A percentile compares a stretch with the other conserved stretches of the same genome.
phyloP scores from a whole-genome alignment of 1,140 invertebrate genomes.

The Caenorhabditis inopinata region DNA sequence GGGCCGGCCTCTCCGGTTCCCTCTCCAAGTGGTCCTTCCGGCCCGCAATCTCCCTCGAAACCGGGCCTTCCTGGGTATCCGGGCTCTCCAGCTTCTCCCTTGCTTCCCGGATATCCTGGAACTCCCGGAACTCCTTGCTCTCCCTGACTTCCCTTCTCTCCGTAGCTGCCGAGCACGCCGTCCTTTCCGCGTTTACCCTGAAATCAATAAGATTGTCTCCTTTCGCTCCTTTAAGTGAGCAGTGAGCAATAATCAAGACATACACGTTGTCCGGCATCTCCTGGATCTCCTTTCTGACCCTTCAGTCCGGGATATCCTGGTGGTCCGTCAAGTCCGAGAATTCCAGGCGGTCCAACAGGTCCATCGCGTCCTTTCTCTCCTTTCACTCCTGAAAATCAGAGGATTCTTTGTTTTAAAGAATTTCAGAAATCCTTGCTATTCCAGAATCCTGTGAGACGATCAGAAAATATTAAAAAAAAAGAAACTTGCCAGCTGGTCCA shows the following conservation, averaged over 20 bases:
- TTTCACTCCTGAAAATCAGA: conserved; percentile 55
- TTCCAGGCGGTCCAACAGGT: conserved; percentile 56
- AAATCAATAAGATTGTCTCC: conserved; percentile 14
- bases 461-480: background rate
- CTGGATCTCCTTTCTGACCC: conserved; percentile 62
- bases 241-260: too few relatives aligned
- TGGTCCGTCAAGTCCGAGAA: conserved; percentile 57
- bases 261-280: conserved; percentile 60
- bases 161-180: conserved; percentile 48
- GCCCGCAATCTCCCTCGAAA: conserved; percentile 62
- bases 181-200: conserved; percentile 63
- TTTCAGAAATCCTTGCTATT: too few relatives aligned
- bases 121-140: conserved; percentile 50
- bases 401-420: too few relatives aligned
- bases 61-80: conserved; percentile 61
- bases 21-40: conserved; percentile 59
- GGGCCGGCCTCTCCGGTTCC: conserved; percentile 53
- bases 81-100: conserved; percentile 58
- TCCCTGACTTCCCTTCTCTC: conserved; percentile 48
- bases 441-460: too few relatives aligned
- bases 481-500: conserved; percentile 44
- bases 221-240: background rate
- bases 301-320: conserved; percentile 62
- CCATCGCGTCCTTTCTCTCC: conserved; percentile 65
- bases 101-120: conserved; percentile 52